Percentiles rank a stretch among this genome's conserved stretches.
Evolutionary conservation across 2,888 invertebrate species (phyloP).

Genomic region (Petrolisthes manimaculis): DNA sequence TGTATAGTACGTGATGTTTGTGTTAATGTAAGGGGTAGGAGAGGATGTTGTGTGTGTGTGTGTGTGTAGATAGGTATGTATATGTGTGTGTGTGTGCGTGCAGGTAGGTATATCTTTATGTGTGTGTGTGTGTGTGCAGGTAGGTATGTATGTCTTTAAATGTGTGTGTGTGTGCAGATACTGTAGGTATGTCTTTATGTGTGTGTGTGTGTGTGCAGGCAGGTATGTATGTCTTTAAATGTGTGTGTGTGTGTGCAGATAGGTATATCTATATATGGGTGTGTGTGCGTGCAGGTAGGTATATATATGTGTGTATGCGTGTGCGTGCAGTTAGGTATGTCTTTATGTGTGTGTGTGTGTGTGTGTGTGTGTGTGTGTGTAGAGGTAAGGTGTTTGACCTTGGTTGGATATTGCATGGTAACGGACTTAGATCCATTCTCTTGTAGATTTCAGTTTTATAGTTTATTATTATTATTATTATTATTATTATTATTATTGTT

Average conservation of each 20-base stretch:
- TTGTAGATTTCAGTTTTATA: background rate
- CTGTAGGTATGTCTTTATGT: background rate
- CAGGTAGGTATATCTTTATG: background rate
- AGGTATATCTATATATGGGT: background rate
- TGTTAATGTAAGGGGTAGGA: background rate
- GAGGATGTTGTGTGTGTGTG: background rate
- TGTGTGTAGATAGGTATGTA: no score
- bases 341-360: background rate
- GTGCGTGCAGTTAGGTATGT: no score
- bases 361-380: background rate
- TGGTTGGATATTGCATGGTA: no score
- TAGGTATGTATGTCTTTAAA: background rate
- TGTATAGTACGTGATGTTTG: background rate
- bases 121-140: background rate
- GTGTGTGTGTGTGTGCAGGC: no score
- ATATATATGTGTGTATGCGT: background rate
- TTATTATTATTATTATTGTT: background rate
- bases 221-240: background rate
- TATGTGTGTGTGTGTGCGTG: no score
- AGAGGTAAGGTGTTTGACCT: no score
- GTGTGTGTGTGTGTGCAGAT: slow-evolving; percentile 10
- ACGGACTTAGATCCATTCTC: background rate
- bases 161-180: slow-evolving; percentile 7
- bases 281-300: no score
- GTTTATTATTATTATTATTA: background rate